Evolutionary conservation across 92 coral and sea anemone species (phyloP).

Genomic region (Bergia sp.): DNA sequence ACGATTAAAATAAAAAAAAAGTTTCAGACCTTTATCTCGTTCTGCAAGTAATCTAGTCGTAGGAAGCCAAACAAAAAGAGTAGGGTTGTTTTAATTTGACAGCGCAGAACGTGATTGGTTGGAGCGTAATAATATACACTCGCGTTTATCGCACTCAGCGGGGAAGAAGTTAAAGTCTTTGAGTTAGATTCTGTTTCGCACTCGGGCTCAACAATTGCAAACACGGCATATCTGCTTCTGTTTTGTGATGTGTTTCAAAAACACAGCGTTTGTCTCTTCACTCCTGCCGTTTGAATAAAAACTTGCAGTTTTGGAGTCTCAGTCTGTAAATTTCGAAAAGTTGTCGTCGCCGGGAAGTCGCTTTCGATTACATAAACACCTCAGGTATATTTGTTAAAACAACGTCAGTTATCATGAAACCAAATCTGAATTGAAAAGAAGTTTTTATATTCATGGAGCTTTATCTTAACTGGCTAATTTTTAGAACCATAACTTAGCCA

Average conservation of each 20-base stretch:
- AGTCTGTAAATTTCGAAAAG: background rate
- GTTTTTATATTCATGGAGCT: background rate
- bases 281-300: background rate
- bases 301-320: background rate
- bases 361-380: conserved; percentile 7
- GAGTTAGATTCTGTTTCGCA: background rate
- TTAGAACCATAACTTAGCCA: background rate
- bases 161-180: background rate
- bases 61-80: background rate
- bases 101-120: background rate
- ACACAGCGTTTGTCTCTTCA: background rate
- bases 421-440: background rate
- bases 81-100: conserved; percentile 4
- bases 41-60: background rate
- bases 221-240: background rate
- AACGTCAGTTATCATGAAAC: background rate
- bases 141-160: conserved; percentile 25
- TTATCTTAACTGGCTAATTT: conserved; percentile 10
- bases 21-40: background rate
- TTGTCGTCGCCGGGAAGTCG: background rate
- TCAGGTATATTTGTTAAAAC: background rate
- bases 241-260: background rate
- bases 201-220: background rate
- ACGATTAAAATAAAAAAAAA: background rate
- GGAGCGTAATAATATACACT: background rate